Base-by-base conservation (phyloP, 2,113 vertebrate genomes). In the Chrysemys picta region DNA sequence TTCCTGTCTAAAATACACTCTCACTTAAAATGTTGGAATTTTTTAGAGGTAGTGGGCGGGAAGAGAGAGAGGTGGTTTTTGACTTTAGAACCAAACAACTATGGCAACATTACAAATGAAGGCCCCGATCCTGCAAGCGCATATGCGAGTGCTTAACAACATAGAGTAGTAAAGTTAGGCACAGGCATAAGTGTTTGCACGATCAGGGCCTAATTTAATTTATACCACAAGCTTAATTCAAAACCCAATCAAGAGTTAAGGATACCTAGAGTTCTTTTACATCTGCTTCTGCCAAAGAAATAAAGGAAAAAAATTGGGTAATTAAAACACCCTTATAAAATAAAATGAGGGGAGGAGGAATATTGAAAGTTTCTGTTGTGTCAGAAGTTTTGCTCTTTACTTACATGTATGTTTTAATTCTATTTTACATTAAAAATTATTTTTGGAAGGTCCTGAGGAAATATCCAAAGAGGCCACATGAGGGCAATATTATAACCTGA, bases 401-500 rank as follows among this genome's bases (percentile, higher is more conserved):
- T 5, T 65, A 8, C 2, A 1, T 16, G 5, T 4, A 14, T 16
- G 8, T 87, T 87, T 85, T 21, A 5, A 9, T 85, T 59, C 50
- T 16, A 7, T 17, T 10, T n/a, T 57, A 50, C 38, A 5, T 52
- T 21, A 86, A 82, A 3, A 4, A 13, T 14, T 35, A 69, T 8
- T 47, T 56, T 22, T 1, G 27, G n/a, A 10, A 62, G 19, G 29
- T 35, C 52, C 59, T 83, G 52, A 7, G 25, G 80, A 42, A 96
- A 87, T 97, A 95, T 21, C 62, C 75, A 91, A 72, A 87, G 9
- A 4, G 24, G 76, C 94, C 98, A 96, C 97, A 90, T 96, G 98
- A 80, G 97, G 98, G 97, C 98, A 98, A 82, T 98, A 91, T 47
- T 84, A 89, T 72, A 97, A 96, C 52, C 90, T 65, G 49, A 93